Evolutionary conservation across 2,113 vertebrate species (phyloP), one percentile per base, ranked within the genome.

Genomic region (Chionomys nivalis): DNA sequence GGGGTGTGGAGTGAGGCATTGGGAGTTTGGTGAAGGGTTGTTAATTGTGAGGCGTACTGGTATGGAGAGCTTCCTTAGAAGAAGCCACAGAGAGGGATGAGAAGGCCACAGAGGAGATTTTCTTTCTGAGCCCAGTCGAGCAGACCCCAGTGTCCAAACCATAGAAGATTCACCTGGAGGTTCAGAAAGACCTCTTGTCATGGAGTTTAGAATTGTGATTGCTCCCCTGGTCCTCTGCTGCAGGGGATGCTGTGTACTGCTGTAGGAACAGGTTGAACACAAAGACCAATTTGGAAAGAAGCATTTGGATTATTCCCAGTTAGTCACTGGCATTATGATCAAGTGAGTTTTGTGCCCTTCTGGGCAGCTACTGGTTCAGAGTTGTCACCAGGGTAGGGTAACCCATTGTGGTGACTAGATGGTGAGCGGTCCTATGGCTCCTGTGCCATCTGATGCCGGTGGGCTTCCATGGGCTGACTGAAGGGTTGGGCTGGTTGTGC

Each of bases 391-490:
- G 85, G 52, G 12, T 63, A 17, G 8, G n/a, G 44, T 11, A 14
- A 2, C 4, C 17, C 19, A n/a, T 23, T 6, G 0, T 28, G 3
- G 47, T 28, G 10, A 47, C 87, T 61, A 13, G 63, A n/a, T 5
- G 2, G 47, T 0, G 17, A 52, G 47, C 8, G 0, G 47, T 65
- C 26, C 10, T 1, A 0, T 23, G 7, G 33, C 21, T 47, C 5
- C 63, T 58, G 17, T 78, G 55, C 24, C 55, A n/a, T 85, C 12
- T 14, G 5, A 0, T 89, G 19, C 24, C 1, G 5, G 1, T 21
- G 68, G 49, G 23, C 39, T 85, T 63, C 14, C 93, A 8, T 63
- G 0, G 0, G 7, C 8, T 26, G 55, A 16, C 14, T 17, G 23
- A 39, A 26, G 65, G 66, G 24, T 31, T 44, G 49, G 42, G 3